Base-by-base conservation (phyloP, 1,140 invertebrate genomes). In the Stegodyphus mimosarum region DNA sequence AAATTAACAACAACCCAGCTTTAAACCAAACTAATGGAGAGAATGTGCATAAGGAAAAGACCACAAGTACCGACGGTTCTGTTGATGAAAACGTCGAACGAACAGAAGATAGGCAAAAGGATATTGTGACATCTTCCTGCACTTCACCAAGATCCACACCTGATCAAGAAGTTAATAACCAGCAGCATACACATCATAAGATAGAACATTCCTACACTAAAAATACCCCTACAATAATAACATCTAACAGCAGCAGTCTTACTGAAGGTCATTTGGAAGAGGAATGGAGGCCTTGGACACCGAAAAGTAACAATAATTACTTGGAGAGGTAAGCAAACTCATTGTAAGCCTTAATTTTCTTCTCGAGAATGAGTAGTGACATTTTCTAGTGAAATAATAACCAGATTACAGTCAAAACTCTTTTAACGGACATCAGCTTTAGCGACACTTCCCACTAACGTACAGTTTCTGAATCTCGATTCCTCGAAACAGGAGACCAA, bases 1-100 rank as follows among this genome's bases (percentile, higher is more conserved):
- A 86, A 78, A 86, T 86, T n/a, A 86, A 86, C 49, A 86, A 86
- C 48, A 86, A 86, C 48, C 83, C 83, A 5, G 81, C 72, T 13
- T 48, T 86, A 17, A 70, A 69, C 3, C 80, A 83, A 74, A 75
- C 7, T 33, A 67, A 9, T 49, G 75, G 69, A 17, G 72, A 75
- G 18, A 72, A 5, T 6, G 33, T 33, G 0, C 9, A 33, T 13
- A 86, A 86, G n/a, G 55, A 70, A 15, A 83, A 18, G 17, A 75
- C 81, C 13, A 66, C 71, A 13, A 76, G 50, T 49, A 78, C 18
- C n/a, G 69, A 63, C 1, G 10, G 49, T 10, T 63, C 66, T 0
- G 10, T 55, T 5, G 74, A 86, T 7, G 83, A 76, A 15, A 86
- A 72, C n/a, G 49, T 13, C 11, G 73, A 55, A 15, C 66, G 52